phyloP scores from a whole-genome alignment of 1,140 invertebrate genomes.

The Drosophila arawakana region DNA sequence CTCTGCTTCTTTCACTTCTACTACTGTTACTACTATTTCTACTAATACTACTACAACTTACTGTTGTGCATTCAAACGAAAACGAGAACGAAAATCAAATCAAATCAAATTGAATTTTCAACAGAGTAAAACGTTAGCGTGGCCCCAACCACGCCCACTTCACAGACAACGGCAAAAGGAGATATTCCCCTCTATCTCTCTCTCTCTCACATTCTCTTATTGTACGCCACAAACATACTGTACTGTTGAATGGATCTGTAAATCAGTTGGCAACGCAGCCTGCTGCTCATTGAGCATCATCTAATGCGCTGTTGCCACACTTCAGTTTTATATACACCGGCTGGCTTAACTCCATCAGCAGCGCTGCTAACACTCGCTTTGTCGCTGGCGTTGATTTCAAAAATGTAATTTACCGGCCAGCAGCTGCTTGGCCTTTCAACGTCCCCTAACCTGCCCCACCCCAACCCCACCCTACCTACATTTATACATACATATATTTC shows the following conservation, averaged over 20 bases:
- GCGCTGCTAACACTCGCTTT: conserved; percentile 13
- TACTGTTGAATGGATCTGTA: conserved; percentile 49
- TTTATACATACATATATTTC: conserved; percentile 44
- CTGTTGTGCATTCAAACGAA: conserved; percentile 78
- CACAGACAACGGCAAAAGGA: conserved; percentile 13
- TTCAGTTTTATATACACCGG: conserved; percentile 4
- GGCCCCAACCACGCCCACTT: conserved; percentile 24
- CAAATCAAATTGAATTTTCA: conserved; percentile 84
- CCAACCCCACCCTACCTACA: conserved; percentile 34
- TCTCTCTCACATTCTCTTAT: neutral
- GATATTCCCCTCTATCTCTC: neutral
- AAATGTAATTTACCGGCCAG: conserved; percentile 44
- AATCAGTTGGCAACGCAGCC: conserved; percentile 31
- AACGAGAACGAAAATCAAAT: conserved; percentile 83
- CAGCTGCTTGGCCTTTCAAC: conserved; percentile 10
- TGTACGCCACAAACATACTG: conserved; percentile 5
- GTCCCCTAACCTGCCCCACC: neutral
- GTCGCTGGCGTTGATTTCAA: conserved; percentile 29
- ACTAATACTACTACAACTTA: conserved; percentile 15
- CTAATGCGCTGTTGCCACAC: conserved; percentile 43
- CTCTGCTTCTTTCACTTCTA: conserved; percentile 38
- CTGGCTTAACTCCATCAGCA: conserved; percentile 29
- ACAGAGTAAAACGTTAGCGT: conserved; percentile 45
- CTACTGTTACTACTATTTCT: conserved; percentile 2
- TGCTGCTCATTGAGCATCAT: conserved; percentile 39